Evolutionary conservation across 2,888 invertebrate species (phyloP), one percentile per base, ranked within the genome.

Genomic region (Fissipunctia ypsillon): DNA sequence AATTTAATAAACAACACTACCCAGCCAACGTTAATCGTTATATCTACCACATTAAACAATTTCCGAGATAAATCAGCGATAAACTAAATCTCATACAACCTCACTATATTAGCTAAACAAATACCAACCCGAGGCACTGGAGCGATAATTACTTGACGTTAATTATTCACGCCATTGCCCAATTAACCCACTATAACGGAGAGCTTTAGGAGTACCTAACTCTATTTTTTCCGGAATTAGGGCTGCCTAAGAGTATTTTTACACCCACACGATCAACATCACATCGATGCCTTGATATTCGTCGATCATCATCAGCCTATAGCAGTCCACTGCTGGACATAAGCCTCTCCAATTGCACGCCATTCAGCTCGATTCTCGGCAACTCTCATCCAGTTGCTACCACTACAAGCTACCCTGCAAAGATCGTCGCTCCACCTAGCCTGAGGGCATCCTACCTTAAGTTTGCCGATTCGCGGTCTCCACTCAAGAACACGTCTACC

Each of bases 151-250:
- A 69, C 56, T 80, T 57, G 60, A 65, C 69, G 71, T 67, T 77
- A 80, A 83, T 85, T 85, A 83, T 83, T 61, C 76, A 70, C 59
- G 38, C 72, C 83, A 74, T 85, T 84, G 57, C 61, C 66, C 84
- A 83, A 84, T 85, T 74, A 81, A 80, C 73, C 63, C 63, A 67
- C 73, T 76, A 70, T 73, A 73, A 63, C 56, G n/a, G 66, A 73
- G 56, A 43, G 28, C 57, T 76, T 79, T 71, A 66, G 25, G 43
- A 31, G 48, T 41, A 35, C 56, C 52, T 52, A 14, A 65, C 48
- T 76, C 35, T 54, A 56, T 19, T 68, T 83, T 66, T 43, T 59
- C 66, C 54, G 14, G 14, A 28, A 43, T 43, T 68, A 81, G 76
- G 81, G 76, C 38, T 80, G 67, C 2, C 22, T 12, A 28, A 45